Percentiles rank a stretch among this genome's conserved stretches.
Conservation (phyloP, 2,113 vertebrate genomes). For the Pomatostomus ruficeps region DNA sequence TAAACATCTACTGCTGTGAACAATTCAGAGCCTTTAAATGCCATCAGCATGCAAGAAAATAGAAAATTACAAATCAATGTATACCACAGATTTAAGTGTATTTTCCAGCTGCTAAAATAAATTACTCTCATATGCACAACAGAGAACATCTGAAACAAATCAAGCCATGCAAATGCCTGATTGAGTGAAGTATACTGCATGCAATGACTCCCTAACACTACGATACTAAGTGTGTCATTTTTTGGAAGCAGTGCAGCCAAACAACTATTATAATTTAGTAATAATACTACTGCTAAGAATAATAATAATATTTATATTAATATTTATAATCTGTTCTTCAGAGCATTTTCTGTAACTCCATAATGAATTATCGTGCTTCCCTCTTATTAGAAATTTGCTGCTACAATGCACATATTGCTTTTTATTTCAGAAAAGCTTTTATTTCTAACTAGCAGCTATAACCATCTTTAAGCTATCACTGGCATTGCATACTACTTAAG, state of each 20-base stretch:
- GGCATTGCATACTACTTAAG: background rate
- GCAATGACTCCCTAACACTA: background rate
- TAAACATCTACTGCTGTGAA: constrained; percentile 15
- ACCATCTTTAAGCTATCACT: background rate
- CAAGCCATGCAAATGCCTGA: background rate
- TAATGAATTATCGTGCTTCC: background rate
- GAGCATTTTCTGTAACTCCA: background rate
- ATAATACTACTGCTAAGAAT: background rate
- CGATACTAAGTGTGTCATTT: background rate
- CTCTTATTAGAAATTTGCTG: background rate
- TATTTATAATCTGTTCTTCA: background rate
- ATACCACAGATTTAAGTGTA: background rate
- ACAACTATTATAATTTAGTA: background rate
- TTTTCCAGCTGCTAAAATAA: constrained; percentile 44
- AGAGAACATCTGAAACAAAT: background rate
- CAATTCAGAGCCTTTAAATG: constrained; percentile 21
- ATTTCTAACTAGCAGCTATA: background rate
- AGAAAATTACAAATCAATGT: background rate
- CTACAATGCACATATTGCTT: background rate
- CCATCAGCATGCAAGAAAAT: constrained; percentile 15
- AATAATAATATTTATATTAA: background rate
- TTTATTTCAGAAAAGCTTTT: background rate
- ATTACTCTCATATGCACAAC: background rate
- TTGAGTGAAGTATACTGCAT: background rate
- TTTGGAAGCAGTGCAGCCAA: background rate